Base-by-base conservation (phyloP, 2,113 vertebrate species). In the Perccottus glenii region DNA sequence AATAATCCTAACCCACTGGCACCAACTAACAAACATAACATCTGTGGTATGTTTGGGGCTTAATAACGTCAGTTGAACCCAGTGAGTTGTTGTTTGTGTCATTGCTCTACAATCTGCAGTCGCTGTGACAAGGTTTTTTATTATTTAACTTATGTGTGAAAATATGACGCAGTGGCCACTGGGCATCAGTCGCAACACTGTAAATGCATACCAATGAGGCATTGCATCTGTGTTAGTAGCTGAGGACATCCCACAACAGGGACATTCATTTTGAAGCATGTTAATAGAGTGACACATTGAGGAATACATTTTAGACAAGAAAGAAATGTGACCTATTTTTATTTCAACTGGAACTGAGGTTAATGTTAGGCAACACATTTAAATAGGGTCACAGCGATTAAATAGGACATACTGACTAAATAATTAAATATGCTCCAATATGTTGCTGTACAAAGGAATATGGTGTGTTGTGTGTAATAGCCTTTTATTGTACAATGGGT, bases 181-280 rank as follows among this genome's bases (percentile, higher is more conserved):
- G 15, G 10, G 35, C 19, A 35, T 45, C 14, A 62, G 19, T 9
- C 50, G 5, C 8, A 45, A 38, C 46, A 45, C 64, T 47, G 56
- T 35, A 27, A 33, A 72, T 19, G 19, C 49, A 64, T 52, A 65
- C 66, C 14, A 50, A 7, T 47, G 42, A 71, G 45, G 16, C 11
- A 7, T 27, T 66, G 27, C 36, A 48, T 73, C 10, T 11, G 43
- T 71, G 14, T 44, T 49, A 59, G 56, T 36, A 10, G 11, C 7
- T 52, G 42, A 38, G 40, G 5, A 15, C 9, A 16, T 11, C 11
- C 52, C 14, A n/a, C 51, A 15, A 15, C 12, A 14, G 33, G 14
- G 12, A 15, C 19, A 27, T 27, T 27, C 19, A 27, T 27, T 27
- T 27, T 27, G 19, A 1, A 27, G 19, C 19, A 27, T 27, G 19